Evolutionary conservation across 2,113 vertebrate species (phyloP), one percentile per base, ranked within the genome.

Genomic region (Carassius carassius): DNA sequence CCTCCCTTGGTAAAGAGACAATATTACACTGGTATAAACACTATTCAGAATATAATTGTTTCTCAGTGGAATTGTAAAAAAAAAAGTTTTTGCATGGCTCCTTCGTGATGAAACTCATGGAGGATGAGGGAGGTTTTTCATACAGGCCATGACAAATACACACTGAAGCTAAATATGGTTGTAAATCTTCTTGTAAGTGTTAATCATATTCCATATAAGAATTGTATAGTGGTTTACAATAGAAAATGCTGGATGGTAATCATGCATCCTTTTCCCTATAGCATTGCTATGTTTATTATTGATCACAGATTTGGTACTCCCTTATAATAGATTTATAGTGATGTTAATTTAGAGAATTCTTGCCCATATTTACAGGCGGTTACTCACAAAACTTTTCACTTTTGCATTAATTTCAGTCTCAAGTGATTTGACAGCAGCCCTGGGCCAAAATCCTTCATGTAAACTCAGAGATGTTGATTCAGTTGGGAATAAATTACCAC

Each of bases 11-110:
- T 70, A 70, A 70, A 72, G 35, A 72, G 69, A 72, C 19, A 72
- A 44, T 72, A 72, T 72, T 72, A 72, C 69, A 44, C 69, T 37
- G 21, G 19, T 44, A 72, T 72, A 72, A n/a, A 19, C 69, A 72
- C 35, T 73, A 73, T 44, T 73, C 37, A 73, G 70, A 73, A 73
- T 73, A 21, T 6, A 23, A 73, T 3, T 23, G 70, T 73, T 44
- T 73, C 12, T 73, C 41, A 47, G 70, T 41, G 11, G 5, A 47
- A 73, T 21, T 73, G 5, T 23, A 73, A 73, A 72, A 67, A 32
- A 37, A 73, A 7, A 73, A 14, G 47, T 73, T 73, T 8, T 73
- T 8, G 41, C 21, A 73, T 47, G 70, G 11, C 41, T 73, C 5
- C 37, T 44, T 47, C 21, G 1, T 73, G 21, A 73, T 47, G 41